phyloP scores from a whole-genome alignment of 2,888 invertebrate species.

The Caenorhabditis sp. region DNA sequence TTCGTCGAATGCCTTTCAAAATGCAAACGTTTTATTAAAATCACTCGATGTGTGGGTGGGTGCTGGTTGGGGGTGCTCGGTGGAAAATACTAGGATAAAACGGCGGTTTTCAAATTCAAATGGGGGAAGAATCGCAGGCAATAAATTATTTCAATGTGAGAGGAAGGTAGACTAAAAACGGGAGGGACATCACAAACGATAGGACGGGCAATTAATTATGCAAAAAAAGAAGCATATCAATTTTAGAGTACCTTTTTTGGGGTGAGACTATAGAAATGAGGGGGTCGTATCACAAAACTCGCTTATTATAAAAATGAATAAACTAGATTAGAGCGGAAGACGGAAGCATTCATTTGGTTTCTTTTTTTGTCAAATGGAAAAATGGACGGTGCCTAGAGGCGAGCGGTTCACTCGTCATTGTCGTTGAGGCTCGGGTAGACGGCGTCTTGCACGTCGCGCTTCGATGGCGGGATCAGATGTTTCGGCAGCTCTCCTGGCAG shows the following conservation, averaged over 20 bases:
- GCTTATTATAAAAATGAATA: slow-evolving; percentile 18
- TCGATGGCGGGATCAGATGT: slow-evolving; percentile 77
- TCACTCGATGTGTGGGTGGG: slow-evolving; percentile 30
- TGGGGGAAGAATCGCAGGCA: slow-evolving; percentile 25
- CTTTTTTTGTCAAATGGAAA: not conserved
- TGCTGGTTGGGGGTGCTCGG: not conserved
- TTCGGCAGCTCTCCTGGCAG: slow-evolving; percentile 74
- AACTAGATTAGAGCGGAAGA: slow-evolving; percentile 27
- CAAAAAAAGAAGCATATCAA: slow-evolving; percentile 28
- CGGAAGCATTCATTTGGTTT: slow-evolving; percentile 5
- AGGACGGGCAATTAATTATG: not conserved
- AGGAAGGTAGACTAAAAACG: not conserved
- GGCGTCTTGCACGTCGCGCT: slow-evolving; percentile 65
- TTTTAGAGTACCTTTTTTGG: not conserved
- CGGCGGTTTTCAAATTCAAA: too few relatives aligned
- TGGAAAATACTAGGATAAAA: slow-evolving; percentile 16
- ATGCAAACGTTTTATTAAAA: slow-evolving; percentile 44
- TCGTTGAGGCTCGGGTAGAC: slow-evolving; percentile 69
- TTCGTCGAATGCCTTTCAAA: too few relatives aligned
- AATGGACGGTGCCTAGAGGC: not conserved
- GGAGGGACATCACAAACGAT: slow-evolving; percentile 20
- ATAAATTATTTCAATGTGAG: slow-evolving; percentile 39
- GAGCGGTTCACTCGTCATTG: slow-evolving; percentile 52
- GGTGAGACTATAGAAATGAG: not conserved
- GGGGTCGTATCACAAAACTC: slow-evolving; percentile 44